Evolutionary conservation across 2,113 vertebrate genomes (phyloP).

Genomic region (Cyprinodon brontotheroides): DNA sequence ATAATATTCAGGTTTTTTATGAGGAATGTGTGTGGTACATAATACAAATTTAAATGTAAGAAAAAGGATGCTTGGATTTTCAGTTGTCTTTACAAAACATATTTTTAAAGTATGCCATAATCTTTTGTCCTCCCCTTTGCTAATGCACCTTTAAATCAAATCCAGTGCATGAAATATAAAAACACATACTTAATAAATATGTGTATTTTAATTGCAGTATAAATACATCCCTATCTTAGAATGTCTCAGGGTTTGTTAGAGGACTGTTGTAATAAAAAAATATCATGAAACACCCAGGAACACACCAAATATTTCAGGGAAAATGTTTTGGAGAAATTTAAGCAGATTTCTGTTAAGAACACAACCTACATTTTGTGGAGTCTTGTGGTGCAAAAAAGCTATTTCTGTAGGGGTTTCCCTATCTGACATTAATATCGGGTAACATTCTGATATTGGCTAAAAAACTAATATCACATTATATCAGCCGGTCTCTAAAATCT

Average conservation of each 20-base stretch:
- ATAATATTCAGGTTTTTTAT: too few species aligned
- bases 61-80: too few species aligned
- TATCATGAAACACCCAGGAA: background rate
- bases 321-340: background rate
- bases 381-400: too few species aligned
- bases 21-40: too few species aligned
- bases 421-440: too few species aligned
- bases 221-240: background rate
- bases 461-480: too few species aligned
- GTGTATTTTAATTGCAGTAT: background rate
- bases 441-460: too few species aligned
- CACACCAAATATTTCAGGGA: background rate
- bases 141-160: background rate
- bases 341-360: too few species aligned
- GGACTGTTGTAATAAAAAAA: background rate
- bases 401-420: too few species aligned
- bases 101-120: background rate
- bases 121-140: background rate
- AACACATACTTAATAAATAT: background rate
- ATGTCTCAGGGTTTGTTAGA: background rate
- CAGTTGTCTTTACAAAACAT: background rate
- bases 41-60: too few species aligned
- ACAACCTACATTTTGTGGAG: too few species aligned
- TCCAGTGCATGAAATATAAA: background rate
- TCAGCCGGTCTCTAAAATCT: too few species aligned